phyloP scores from a whole-genome alignment of 2,888 invertebrate species.

The Tetropium fuscum region DNA sequence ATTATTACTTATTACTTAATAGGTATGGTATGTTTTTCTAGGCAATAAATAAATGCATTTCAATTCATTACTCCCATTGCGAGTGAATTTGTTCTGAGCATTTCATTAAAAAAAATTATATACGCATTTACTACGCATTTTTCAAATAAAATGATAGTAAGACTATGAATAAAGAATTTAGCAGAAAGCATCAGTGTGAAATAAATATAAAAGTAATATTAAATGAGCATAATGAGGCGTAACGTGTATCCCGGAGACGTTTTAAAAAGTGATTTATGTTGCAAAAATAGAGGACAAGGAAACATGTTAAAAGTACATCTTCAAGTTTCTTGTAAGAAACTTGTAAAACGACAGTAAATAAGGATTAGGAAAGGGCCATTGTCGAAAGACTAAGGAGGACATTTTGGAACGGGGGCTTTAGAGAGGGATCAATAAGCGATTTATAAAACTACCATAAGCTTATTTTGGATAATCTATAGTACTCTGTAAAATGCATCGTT shows the following conservation, averaged over 20 bases:
- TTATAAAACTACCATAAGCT: conserved; percentile 12
- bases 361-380: conserved; percentile 17
- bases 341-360: conserved; percentile 20
- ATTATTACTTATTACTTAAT: too few relatives aligned
- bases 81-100: too few relatives aligned
- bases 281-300: neutral
- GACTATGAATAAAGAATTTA: too few relatives aligned
- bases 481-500: conserved; percentile 2
- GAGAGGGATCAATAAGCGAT: conserved; percentile 22
- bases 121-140: too few relatives aligned
- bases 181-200: too few relatives aligned
- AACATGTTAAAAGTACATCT: neutral
- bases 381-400: conserved; percentile 6
- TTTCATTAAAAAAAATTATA: too few relatives aligned
- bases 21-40: too few relatives aligned
- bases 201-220: too few relatives aligned
- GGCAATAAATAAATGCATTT: too few relatives aligned
- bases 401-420: conserved; percentile 12
- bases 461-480: conserved; percentile 5
- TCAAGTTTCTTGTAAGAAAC: neutral
- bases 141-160: too few relatives aligned
- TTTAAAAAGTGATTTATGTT: conserved; percentile 7
- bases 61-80: too few relatives aligned
- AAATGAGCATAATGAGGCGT: neutral
- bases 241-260: neutral